A percentile compares a stretch with the other conserved stretches of the same genome.
phyloP scores from a whole-genome alignment of 2,797 vertebrate genomes.

The Lacerta agilis region DNA sequence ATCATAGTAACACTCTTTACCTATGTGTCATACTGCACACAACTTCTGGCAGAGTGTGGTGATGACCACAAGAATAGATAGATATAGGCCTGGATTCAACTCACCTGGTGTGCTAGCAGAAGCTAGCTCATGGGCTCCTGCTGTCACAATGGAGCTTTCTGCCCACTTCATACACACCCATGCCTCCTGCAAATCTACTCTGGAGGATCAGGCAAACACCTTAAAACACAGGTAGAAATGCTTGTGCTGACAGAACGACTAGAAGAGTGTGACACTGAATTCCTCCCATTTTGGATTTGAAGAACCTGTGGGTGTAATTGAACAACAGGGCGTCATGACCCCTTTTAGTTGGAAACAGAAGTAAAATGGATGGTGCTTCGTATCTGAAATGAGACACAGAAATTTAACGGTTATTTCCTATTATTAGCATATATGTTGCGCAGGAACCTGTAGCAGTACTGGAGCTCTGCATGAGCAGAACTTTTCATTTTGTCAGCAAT shows the following conservation, averaged over 20 bases:
- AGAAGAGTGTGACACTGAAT: too few species aligned
- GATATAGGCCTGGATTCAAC: too few species aligned
- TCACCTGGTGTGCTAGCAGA: too few species aligned
- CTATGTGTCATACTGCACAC: not conserved
- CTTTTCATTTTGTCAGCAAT: not conserved
- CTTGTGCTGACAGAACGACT: too few species aligned
- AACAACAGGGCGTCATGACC: not conserved
- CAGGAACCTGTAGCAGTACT: not conserved
- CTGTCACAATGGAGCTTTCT: too few species aligned
- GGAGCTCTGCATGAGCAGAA: not conserved
- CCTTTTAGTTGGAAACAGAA: conserved; percentile 31
- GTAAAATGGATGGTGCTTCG: conserved; percentile 30
- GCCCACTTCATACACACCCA: too few species aligned
- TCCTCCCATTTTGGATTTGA: not conserved
- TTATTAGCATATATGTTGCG: conserved; percentile 14
- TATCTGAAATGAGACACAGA: conserved; percentile 37
- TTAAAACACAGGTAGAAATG: too few species aligned
- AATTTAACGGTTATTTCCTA: conserved; percentile 21
- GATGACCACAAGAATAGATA: not conserved
- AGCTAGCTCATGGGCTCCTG: not conserved
- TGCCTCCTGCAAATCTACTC: too few species aligned
- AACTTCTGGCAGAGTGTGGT: conserved; percentile 21
- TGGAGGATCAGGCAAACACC: too few species aligned
- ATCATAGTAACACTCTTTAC: not conserved
- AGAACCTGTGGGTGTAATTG: not conserved